Evolutionary conservation across 2,888 invertebrate genomes (phyloP), one percentile per base, ranked within the genome.

Genomic region (Craniophora ligustri): DNA sequence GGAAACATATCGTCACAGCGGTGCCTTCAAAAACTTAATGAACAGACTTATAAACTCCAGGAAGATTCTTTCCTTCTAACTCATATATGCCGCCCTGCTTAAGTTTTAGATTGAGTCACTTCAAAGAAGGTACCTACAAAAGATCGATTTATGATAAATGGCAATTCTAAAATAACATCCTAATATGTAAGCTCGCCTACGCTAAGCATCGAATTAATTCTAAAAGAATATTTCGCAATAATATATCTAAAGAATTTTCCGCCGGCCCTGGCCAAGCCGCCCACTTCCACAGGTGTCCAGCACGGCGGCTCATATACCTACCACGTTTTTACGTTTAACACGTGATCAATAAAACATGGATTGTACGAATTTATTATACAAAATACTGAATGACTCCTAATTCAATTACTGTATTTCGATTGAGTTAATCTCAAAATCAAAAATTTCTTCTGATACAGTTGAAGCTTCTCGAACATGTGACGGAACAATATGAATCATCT

Each of bases 271-370:
- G 78, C 77, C 62, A 44, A 67, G 70, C 80, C 91, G 86, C 91
- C 92, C 89, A 92, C 91, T 76, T 81, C 76, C 72, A 81, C 91
- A 92, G 91, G 91, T 92, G 91, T 85, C 74, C 75, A 75, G 72
- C 72, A 79, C 81, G 76, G 84, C 81, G 76, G 76, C 79, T 81
- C 83, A 82, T 81, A 75, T 67, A 73, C 67, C 72, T 67, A 73
- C 67, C 72, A 76, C 75, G 70, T 73, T 84, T 79, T 76, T 79
- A 73, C 72, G 71, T 73, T 72, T 66, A 66, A 75, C 72, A 74
- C 76, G 81, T 84, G 80, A 84, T 82, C 76, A 82, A 78, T 83
- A 78, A 73, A 74, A 44, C 47, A n/a, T n/a, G n/a, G n/a, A n/a
- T n/a, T n/a, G n/a, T n/a, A n/a, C n/a, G n/a, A n/a, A n/a, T n/a